Conservation (phyloP, 2,888 invertebrate genomes). For the Blera fallax region DNA sequence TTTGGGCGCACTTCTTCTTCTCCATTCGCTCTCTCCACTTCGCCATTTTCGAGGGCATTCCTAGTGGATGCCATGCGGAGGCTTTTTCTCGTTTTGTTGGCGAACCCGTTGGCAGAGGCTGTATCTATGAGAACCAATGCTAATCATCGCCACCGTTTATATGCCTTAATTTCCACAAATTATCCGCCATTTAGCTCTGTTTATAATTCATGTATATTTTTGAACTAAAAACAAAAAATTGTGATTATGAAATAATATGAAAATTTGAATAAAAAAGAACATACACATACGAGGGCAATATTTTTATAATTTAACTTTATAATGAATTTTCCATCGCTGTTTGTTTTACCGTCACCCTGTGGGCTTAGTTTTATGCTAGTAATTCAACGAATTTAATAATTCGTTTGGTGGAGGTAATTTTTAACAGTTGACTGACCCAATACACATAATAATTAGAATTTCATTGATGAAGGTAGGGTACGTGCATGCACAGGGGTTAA, state of each 20-base stretch:
- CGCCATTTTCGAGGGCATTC: too few relatives aligned
- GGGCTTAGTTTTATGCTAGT: neutral
- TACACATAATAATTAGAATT: conserved; percentile 8
- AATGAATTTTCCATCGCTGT: conserved; percentile 5
- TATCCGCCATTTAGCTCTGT: too few relatives aligned
- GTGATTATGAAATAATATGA: neutral
- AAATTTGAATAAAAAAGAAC: conserved; percentile 2
- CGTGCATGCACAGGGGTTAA: neutral
- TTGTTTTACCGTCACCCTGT: conserved; percentile 8
- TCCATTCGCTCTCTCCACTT: too few relatives aligned
- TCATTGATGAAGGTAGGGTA: neutral
- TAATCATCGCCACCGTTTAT: too few relatives aligned
- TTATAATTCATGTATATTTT: neutral
- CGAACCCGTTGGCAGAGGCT: too few relatives aligned
- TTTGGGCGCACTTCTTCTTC: too few relatives aligned
- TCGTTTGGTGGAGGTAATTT: neutral
- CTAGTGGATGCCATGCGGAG: too few relatives aligned
- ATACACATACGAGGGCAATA: too few relatives aligned
- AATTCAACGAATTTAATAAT: conserved; percentile 10
- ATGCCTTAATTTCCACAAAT: too few relatives aligned
- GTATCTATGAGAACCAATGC: too few relatives aligned
- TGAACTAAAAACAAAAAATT: neutral
- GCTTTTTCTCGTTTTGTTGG: too few relatives aligned
- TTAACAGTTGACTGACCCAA: conserved; percentile 26
- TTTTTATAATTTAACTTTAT: neutral